Base-by-base conservation (phyloP, 2,113 vertebrate species). In the Sclerurus mexicanus region DNA sequence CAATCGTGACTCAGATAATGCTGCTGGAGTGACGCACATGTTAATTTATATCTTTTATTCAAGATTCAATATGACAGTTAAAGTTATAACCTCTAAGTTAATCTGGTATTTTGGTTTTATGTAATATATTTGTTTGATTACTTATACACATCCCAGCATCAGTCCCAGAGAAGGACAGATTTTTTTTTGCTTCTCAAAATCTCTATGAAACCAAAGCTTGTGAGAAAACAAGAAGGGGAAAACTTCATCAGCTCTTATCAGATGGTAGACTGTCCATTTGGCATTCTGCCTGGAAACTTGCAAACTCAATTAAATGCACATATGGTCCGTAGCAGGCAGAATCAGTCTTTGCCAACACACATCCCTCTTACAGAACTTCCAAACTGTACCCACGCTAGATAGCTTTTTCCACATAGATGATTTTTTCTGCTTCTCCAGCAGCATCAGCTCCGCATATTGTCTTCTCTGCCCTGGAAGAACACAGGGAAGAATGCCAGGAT, bases 221-320 rank as follows among this genome's bases (percentile, higher is more conserved):
- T 59, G 76, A 95, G 69, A 89, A 91, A 82, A 72, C 66, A 90
- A 95, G 83, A 82, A 77, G 46, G 56, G 47, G 55, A 71, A 81
- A 80, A 78, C 37, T 94, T 95, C 60, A 92, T 75, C 78, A 28
- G 56, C 94, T 92, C 72, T 78, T 94, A 95, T 95, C 96, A 97
- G 94, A 94, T 35, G 53, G 90, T 83, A 96, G 85, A 78, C 79
- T 87, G 93, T 81, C 94, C 94, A 93, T 95, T 97, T 98, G 97
- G 96, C 97, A 92, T 90, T 74, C 94, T 97, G 94, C 98, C 97
- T 96, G 58, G 96, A 95, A 98, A 97, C 89, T 97, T 97, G 89
- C 89, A 97, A 96, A 98, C 96, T 98, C 97, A 96, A 97, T 98
- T 98, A 97, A 96, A 97, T 72, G 79, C 93, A 95, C 97, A 97